Conservation (phyloP, 92 coral and sea anemone genomes). For the Porites cylindrica region DNA sequence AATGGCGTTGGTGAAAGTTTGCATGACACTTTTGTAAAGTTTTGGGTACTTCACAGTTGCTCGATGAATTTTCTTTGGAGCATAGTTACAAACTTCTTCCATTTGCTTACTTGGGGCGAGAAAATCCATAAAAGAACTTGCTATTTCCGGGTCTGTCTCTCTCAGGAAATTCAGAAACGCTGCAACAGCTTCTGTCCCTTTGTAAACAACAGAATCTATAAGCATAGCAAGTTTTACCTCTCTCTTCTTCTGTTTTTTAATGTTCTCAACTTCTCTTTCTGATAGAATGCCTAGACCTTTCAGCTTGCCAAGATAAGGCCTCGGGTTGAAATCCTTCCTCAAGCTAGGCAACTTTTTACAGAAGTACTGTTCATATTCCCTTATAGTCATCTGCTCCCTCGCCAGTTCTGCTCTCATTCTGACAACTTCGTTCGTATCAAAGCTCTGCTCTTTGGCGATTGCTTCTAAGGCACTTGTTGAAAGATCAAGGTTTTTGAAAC, state of each 20-base stretch:
- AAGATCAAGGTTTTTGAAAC: constrained; percentile 14
- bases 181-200: too few species aligned
- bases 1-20: constrained; percentile 31
- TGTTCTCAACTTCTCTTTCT: too few species aligned
- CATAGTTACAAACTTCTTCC: neutral
- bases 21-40: constrained; percentile 36
- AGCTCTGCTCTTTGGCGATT: neutral
- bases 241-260: too few species aligned
- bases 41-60: constrained; percentile 33
- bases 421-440: constrained; percentile 9
- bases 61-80: constrained; percentile 8
- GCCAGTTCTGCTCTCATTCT: constrained; percentile 5
- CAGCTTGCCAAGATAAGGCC: too few species aligned
- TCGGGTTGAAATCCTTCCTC: too few species aligned
- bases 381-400: constrained; percentile 13
- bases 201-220: too few species aligned
- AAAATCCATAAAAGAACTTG: too few species aligned
- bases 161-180: too few species aligned
- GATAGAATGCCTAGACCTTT: too few species aligned
- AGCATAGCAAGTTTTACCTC: too few species aligned
- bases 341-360: neutral
- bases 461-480: constrained; percentile 21
- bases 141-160: too few species aligned
- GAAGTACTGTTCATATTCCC: constrained; percentile 1
- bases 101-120: too few species aligned